Conservation (phyloP, 2,797 vertebrate genomes). For the Notolepis coatsorum region DNA sequence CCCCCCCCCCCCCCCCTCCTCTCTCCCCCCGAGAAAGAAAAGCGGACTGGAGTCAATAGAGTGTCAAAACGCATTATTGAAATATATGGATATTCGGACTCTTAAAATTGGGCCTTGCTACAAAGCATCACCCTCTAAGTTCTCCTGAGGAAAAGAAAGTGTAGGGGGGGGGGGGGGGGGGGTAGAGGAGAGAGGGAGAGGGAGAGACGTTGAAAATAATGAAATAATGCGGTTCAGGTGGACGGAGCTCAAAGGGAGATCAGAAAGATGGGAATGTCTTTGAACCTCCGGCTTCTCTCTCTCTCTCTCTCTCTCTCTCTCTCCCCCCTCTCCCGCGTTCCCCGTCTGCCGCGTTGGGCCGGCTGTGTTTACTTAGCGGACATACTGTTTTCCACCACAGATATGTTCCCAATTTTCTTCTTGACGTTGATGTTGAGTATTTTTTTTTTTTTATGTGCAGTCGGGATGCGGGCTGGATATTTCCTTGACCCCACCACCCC, state of each 20-base stretch:
- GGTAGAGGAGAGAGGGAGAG: slow-evolving; percentile 28
- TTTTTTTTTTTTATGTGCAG: too few species aligned
- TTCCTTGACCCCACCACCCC: too few species aligned
- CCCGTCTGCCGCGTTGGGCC: slow-evolving; percentile 19
- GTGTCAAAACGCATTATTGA: slow-evolving; percentile 70
- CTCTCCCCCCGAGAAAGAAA: slow-evolving; percentile 32
- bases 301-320: slow-evolving; percentile 21
- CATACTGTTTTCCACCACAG: slow-evolving; percentile 43
- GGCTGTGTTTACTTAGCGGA: slow-evolving; percentile 36
- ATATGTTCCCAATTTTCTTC: slow-evolving; percentile 38
- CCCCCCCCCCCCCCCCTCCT: background rate
- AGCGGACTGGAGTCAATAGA: slow-evolving; percentile 57
- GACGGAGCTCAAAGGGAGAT: slow-evolving; percentile 45
- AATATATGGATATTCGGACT: slow-evolving; percentile 59
- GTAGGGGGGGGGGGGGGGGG: slow-evolving; percentile 25
- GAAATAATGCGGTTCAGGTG: slow-evolving; percentile 63
- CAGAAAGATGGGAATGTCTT: slow-evolving; percentile 57
- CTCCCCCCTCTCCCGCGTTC: slow-evolving; percentile 13
- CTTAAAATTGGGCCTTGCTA: slow-evolving; percentile 63
- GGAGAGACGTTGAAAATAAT: too few species aligned
- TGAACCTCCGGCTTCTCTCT: slow-evolving; percentile 44
- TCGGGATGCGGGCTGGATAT: too few species aligned
- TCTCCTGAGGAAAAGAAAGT: slow-evolving; percentile 41
- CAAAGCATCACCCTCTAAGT: slow-evolving; percentile 46
- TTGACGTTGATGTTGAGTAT: slow-evolving; percentile 23